Evolutionary conservation across 1,140 invertebrate species (phyloP), one percentile per base, ranked within the genome.

Genomic region (Bombus turneri): DNA sequence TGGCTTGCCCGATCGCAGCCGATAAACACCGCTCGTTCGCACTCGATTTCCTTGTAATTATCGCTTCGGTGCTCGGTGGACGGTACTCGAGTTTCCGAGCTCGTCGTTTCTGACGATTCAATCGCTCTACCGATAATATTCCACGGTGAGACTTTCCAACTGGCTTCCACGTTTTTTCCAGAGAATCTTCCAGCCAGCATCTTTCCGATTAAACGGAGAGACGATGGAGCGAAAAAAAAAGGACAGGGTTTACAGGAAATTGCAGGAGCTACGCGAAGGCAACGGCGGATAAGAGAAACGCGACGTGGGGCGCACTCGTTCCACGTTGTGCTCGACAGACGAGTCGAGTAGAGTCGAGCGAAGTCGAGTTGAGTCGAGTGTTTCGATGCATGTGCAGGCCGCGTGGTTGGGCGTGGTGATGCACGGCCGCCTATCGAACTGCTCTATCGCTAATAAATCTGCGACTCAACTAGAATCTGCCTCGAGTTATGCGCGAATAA

Each of bases 361-460:
- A 22, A 53, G 47, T 78, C 69, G 37, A 71, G 47, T 78, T 59
- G 37, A 71, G 9, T 43, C 57, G 68, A 39, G 68, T 71, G 68
- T 71, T 28, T n/a, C 31, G 18, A 53, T 84, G 85, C 88, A 79
- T 81, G 89, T 34, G 64, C 75, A 64, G 66, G 81, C 84, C 87
- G 64, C 85, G 66, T 66, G 72, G 81, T 88, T 94, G 91, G 93
- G 93, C 93, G 94, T 92, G 92, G 93, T 93, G 92, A 92, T 94
- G 92, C 92, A 94, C 92, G 93, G 91, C 89, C 90, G 88, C 91
- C 93, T 94, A 94, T 94, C 94, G 91, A 92, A 91, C 88, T 87
- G 83, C 90, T 90, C 89, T 93, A 93, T 93, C 92, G 91, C 90
- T 93, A 93, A 94, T 94, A 94, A 94, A 94, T 94, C 93, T 93